Conservation (phyloP, 2,113 vertebrate genomes). For the Tupaia tana region DNA sequence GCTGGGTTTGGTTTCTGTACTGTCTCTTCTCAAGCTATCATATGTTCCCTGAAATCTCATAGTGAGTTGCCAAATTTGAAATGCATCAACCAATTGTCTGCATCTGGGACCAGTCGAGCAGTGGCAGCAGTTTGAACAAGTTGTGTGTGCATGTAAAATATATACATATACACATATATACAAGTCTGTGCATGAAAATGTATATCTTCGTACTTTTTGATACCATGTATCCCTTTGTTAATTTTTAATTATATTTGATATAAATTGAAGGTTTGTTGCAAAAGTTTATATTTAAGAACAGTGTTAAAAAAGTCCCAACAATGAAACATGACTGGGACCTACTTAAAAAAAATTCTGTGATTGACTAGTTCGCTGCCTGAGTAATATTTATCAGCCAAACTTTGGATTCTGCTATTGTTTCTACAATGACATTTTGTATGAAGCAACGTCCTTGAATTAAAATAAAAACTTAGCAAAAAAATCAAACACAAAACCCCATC, state of each 20-base stretch:
- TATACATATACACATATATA: constrained; percentile 92
- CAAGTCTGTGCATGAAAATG: constrained; percentile 94
- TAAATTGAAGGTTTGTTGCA: constrained; percentile 94
- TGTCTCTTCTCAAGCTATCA: constrained; percentile 76
- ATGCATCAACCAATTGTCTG: constrained; percentile 86
- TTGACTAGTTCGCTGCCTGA: constrained; percentile 94
- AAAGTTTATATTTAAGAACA: constrained; percentile 92
- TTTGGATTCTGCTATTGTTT: constrained; percentile 98
- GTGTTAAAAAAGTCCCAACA: constrained; percentile 87
- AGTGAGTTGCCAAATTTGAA: constrained; percentile 89
- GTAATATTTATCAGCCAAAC: constrained; percentile 93
- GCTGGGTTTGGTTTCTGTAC: constrained; percentile 81
- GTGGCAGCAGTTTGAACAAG: constrained; percentile 91
- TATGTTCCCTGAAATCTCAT: constrained; percentile 80
- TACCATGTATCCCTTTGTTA: constrained; percentile 94
- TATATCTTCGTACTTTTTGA: constrained; percentile 97
- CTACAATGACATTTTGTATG: constrained; percentile 99
- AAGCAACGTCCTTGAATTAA: constrained; percentile 97
- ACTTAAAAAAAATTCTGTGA: constrained; percentile 85
- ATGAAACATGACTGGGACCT: constrained; percentile 89
- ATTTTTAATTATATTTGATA: constrained; percentile 99
- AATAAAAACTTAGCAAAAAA: constrained; percentile 91
- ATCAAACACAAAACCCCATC: constrained; percentile 26
- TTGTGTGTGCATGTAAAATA: constrained; percentile 96
- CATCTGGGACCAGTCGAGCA: constrained; percentile 89